Evolutionary conservation across 1,140 invertebrate species (phyloP), one percentile per base, ranked within the genome.

Genomic region (Tetraneura akinire): DNA sequence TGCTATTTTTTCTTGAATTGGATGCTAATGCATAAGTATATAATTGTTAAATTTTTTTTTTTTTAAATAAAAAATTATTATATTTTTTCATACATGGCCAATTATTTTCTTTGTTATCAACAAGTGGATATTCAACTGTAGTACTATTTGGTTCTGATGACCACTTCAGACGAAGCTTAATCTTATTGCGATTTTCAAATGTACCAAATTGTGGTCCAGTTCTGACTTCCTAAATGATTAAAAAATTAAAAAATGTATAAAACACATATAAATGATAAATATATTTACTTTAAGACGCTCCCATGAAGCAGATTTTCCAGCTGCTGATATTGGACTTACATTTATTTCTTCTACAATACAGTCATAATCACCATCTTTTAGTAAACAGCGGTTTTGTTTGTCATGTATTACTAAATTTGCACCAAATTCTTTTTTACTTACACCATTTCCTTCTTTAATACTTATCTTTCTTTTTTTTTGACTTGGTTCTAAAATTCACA

Each of bases 321-420:
- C 47, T 47, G n/a, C 23, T 47, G 57, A 62, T 42, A 62, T 47
- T 8, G 74, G 74, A 68, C 74, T 81, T 55, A 26, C 45, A 60
- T 49, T 76, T 18, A 81, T 64, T 42, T 81, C 80, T 73, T 81
- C 70, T 80, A 97, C 85, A 68, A 92, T 91, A 57, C 96, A 86
- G 85, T 96, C 94, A 86, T 98, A 97, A 85, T 96, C 93, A 1
- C 95, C 95, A 83, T 96, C 94, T 0, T 90, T 92, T 8, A 98
- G 87, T 37, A 93, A 87, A 85, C 94, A 96, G 10, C 92, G 89
- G 84, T 92, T 94, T 82, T 95, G 91, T 85, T 95, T 95, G 84
- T 98, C 95, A 85, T 95, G 96, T 23, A 98, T 90, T 60, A 94
- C 92, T 21, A 98, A 86, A 85, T 97, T 95, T 62, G 93, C 93